A percentile compares a stretch with the other conserved stretches of the same genome.
phyloP scores from a whole-genome alignment of 2,888 invertebrate species.

The Phasia obesa region DNA sequence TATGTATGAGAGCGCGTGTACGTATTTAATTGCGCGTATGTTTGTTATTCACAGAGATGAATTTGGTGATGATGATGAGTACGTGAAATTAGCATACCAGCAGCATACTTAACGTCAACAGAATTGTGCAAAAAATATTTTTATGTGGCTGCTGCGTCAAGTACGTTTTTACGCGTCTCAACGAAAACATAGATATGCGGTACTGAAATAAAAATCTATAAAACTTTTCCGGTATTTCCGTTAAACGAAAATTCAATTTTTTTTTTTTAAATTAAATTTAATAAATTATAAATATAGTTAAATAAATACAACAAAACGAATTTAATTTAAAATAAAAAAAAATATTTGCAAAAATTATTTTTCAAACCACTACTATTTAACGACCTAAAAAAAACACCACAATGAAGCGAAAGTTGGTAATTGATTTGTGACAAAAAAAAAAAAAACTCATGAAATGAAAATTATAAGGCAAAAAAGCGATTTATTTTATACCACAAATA shows the following conservation, averaged over 20 bases:
- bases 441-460: conserved; percentile 19
- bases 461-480: background rate
- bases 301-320: conserved; percentile 13
- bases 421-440: conserved; percentile 34
- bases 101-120: conserved; percentile 32
- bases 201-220: conserved; percentile 30
- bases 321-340: background rate
- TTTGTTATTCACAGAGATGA: conserved; percentile 20
- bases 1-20: background rate
- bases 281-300: conserved; percentile 9
- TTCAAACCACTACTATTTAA: conserved; percentile 5
- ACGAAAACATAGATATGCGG: conserved; percentile 64
- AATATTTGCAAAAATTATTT: background rate
- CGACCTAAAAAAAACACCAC: conserved; percentile 28
- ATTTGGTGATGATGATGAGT: conserved; percentile 30
- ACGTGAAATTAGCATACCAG: conserved; percentile 55
- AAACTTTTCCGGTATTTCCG: conserved; percentile 65
- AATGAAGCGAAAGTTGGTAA: conserved; percentile 6
- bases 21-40: background rate
- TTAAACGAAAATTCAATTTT: conserved; percentile 44
- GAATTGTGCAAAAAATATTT: conserved; percentile 44
- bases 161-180: conserved; percentile 64
- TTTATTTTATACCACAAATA: background rate
- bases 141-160: conserved; percentile 51
- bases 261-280: too few relatives aligned